phyloP scores from a whole-genome alignment of 2,113 vertebrate genomes.

The Andinoacara biseriatus region DNA sequence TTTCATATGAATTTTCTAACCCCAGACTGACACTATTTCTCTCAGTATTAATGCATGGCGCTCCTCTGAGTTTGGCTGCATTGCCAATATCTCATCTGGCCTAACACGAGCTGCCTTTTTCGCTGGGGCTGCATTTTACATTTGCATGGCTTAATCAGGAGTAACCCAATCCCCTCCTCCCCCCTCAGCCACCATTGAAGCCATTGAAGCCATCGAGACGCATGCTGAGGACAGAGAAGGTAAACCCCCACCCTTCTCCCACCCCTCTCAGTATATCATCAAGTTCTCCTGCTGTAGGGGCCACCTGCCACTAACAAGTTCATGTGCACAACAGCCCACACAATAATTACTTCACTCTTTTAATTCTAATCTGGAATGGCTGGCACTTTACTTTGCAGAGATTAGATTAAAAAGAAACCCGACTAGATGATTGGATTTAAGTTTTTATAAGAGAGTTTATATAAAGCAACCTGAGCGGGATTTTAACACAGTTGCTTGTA shows the following conservation, averaged over 20 bases:
- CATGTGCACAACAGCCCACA: constrained; percentile 29
- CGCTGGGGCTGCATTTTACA: constrained; percentile 70
- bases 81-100: constrained; percentile 61
- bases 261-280: constrained; percentile 17
- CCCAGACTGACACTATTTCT: constrained; percentile 36
- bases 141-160: constrained; percentile 82
- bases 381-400: constrained; percentile 50
- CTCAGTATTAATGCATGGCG: constrained; percentile 52
- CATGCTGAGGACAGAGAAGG: constrained; percentile 83
- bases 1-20: constrained; percentile 44
- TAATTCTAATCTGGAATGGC: not conserved
- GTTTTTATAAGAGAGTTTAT: not conserved
- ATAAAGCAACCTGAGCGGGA: not conserved
- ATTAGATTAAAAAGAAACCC: not conserved
- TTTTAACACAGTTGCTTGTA: not conserved
- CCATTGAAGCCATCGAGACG: constrained; percentile 86
- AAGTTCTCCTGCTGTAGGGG: constrained; percentile 28
- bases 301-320: constrained; percentile 22
- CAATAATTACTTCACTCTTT: not conserved
- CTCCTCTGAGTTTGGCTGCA: constrained; percentile 60
- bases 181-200: constrained; percentile 85
- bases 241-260: constrained; percentile 70
- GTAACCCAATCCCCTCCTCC: constrained; percentile 82
- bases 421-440: not conserved
- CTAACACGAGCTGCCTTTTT: constrained; percentile 56